Percentiles rank a stretch among this genome's conserved stretches.
phyloP scores from a whole-genome alignment of 1,140 invertebrate genomes.

The Stegodyphus dumicola region DNA sequence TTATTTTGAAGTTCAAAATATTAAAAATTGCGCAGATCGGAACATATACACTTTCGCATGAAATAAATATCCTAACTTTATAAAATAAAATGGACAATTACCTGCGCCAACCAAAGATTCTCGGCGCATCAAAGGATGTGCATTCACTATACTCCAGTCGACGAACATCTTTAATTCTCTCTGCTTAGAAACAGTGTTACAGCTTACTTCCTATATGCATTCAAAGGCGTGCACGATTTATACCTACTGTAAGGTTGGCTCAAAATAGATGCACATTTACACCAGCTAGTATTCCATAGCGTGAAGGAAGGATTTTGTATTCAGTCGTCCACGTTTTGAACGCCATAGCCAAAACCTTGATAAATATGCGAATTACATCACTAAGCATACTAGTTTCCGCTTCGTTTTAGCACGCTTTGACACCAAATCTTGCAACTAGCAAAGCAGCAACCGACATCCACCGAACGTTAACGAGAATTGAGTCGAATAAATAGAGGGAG shows the following conservation, averaged over 20 bases:
- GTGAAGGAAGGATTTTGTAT: too few relatives aligned
- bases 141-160: slow-evolving; percentile 46
- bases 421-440: not conserved
- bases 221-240: too few relatives aligned
- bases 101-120: slow-evolving; percentile 29
- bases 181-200: too few relatives aligned
- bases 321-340: too few relatives aligned
- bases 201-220: too few relatives aligned
- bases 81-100: not conserved
- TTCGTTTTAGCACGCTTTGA: not conserved
- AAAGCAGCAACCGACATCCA: not conserved
- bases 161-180: slow-evolving; percentile 12
- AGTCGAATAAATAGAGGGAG: not conserved
- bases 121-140: slow-evolving; percentile 42
- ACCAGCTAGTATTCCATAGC: too few relatives aligned
- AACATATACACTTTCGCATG: too few relatives aligned
- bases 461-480: not conserved
- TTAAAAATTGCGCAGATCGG: too few relatives aligned
- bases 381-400: not conserved
- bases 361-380: not conserved
- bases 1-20: too few relatives aligned
- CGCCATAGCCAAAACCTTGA: too few relatives aligned
- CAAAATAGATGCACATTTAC: too few relatives aligned
- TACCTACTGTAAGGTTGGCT: too few relatives aligned
- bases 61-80: not conserved